Conservation (phyloP, 1,140 invertebrate genomes). For the Medauroidea extradentata region DNA sequence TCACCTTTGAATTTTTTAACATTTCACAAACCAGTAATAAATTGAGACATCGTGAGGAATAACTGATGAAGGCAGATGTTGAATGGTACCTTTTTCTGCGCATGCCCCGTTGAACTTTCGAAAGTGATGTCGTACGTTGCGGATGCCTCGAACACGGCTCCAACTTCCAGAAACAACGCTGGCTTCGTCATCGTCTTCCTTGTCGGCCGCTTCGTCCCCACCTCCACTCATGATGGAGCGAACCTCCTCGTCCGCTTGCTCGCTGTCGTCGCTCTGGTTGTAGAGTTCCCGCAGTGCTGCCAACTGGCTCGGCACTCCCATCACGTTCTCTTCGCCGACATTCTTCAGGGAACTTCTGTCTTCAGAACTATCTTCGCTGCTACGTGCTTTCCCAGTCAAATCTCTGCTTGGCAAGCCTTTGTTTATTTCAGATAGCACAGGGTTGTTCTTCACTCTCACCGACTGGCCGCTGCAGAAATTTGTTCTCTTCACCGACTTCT, state of each 20-base stretch:
- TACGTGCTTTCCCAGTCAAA: too few species aligned
- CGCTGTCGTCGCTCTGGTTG: slow-evolving; percentile 35
- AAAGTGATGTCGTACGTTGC: slow-evolving; percentile 1
- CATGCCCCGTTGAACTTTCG: not conserved
- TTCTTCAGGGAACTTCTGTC: not conserved
- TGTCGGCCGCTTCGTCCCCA: not conserved
- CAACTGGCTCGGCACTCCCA: slow-evolving; percentile 29
- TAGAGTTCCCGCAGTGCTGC: slow-evolving; percentile 41
- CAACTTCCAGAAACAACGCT: slow-evolving; percentile 25
- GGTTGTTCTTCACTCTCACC: not conserved
- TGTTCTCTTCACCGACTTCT: not conserved
- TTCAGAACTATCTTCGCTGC: not conserved
- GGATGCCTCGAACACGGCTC: slow-evolving; percentile 16
- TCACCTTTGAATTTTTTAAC: too few species aligned
- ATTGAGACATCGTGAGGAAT: too few species aligned
- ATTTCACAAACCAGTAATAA: too few species aligned
- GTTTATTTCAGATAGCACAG: not conserved
- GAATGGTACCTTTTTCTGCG: too few species aligned
- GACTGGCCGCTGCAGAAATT: too few species aligned
- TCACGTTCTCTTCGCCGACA: not conserved
- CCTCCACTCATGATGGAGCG: slow-evolving; percentile 36
- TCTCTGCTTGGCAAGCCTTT: not conserved
- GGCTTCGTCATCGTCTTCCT: slow-evolving; percentile 14
- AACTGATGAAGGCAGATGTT: too few species aligned
- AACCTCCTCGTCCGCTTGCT: slow-evolving; percentile 44